Conservation (phyloP, 2,888 invertebrate genomes). For the Andrena hattorfiana region DNA sequence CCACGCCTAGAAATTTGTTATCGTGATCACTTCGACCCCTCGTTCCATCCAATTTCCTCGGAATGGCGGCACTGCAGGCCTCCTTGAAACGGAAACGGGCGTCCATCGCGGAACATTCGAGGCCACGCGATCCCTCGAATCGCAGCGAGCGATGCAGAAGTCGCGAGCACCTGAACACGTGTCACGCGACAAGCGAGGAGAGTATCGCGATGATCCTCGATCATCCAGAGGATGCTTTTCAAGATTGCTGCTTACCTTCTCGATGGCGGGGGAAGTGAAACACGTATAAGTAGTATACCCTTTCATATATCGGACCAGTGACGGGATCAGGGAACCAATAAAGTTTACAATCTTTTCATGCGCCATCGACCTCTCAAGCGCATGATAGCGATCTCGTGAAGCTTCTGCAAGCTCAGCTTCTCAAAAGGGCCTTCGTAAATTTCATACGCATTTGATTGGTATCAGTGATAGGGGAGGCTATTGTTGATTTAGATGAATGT, state of each 20-base stretch:
- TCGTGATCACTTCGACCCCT: constrained; percentile 59
- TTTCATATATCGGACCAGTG: constrained; percentile 19
- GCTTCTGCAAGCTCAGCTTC: constrained; percentile 48
- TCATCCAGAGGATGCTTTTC: not conserved
- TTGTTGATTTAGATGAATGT: not conserved
- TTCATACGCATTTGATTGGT: constrained; percentile 10
- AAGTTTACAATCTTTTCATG: constrained; percentile 50
- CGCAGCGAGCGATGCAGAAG: constrained; percentile 26
- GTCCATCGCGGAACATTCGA: constrained; percentile 14
- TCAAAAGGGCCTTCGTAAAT: constrained; percentile 33
- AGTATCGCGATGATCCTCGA: constrained; percentile 10
- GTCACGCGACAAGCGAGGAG: not conserved
- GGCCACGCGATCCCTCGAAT: constrained; percentile 19
- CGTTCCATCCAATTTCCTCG: constrained; percentile 61
- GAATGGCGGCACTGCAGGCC: constrained; percentile 22
- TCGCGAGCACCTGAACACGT: constrained; percentile 6
- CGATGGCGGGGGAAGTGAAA: not conserved
- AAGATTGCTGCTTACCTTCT: constrained; percentile 1
- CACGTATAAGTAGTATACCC: constrained; percentile 6
- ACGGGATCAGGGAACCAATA: constrained; percentile 19
- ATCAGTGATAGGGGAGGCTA: constrained; percentile 5
- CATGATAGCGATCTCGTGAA: constrained; percentile 13
- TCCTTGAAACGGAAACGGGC: constrained; percentile 25
- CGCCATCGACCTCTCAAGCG: constrained; percentile 4
- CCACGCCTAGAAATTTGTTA: constrained; percentile 55